These are phyloP conservation scores for Epicampocera succincta DNA, from an alignment of 2,888 invertebrate species.

Conservation along the genomic window DNA sequence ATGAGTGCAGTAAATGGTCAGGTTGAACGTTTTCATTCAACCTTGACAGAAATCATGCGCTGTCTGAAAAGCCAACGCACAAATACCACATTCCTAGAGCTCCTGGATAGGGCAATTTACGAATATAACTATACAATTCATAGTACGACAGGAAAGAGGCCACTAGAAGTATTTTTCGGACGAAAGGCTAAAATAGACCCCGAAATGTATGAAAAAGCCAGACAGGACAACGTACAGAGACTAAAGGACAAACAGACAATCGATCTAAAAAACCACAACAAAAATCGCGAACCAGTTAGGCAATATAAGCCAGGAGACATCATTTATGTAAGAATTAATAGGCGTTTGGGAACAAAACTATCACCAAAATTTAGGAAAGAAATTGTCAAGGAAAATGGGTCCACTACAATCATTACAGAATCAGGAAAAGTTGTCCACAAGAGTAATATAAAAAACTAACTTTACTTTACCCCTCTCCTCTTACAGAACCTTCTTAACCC, in stretches of 20 bases:
- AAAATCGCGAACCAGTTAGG: conserved; percentile 60
- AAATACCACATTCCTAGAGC: conserved; percentile 25
- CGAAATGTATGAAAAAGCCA: conserved; percentile 31
- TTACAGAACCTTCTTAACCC: conserved; percentile 16
- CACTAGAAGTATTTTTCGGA: conserved; percentile 66
- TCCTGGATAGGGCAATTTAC: conserved; percentile 40
- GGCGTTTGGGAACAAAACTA: conserved; percentile 68
- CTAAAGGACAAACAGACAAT: conserved; percentile 33
- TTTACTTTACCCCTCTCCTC: conserved; percentile 6
- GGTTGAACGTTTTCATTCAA: conserved; percentile 67
- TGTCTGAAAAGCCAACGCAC: conserved; percentile 46
- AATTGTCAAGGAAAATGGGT: conserved; percentile 35
- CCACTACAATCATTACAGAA: conserved; percentile 34
- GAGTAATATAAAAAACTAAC: conserved; percentile 45
- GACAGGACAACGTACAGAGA: conserved; percentile 37
- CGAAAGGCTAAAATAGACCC: conserved; percentile 29
- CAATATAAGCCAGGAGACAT: conserved; percentile 62
- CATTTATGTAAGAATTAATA: conserved; percentile 68
- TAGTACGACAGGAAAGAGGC: conserved; percentile 60
- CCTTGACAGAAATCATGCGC: conserved; percentile 66
- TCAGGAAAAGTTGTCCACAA: conserved; percentile 45
- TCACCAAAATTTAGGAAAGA: conserved; percentile 33
- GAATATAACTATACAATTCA: conserved; percentile 67
- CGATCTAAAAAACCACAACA: conserved; percentile 53
- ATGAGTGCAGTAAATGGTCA: no score